Evolutionary conservation across 2,888 invertebrate genomes (phyloP), one percentile per base, ranked within the genome.

Genomic region (Brachynemurus nebulosus): DNA sequence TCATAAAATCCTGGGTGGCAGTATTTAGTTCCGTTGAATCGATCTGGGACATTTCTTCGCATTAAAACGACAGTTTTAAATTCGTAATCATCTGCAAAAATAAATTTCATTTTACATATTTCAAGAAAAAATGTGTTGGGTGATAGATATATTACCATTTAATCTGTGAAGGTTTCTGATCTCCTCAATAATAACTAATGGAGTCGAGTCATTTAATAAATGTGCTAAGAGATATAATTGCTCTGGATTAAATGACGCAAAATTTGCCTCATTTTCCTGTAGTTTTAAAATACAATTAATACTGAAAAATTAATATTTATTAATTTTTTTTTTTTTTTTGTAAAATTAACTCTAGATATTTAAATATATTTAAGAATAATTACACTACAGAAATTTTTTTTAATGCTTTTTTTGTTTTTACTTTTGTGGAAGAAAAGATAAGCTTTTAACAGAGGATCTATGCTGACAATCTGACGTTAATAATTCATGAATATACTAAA

Each of bases 1-100:
- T 36, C 18, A 7, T 30, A 30, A 7, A 36, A 36, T 18, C 36
- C 36, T 12, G 36, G 36, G 19, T 36, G 36, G n/a, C 36, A 36
- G n/a, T 18, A 18, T 16, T 36, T 36, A 5, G 17, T 17, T 8
- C 19, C 36, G n/a, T 16, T 17, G 2, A 17, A 36, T 18, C n/a
- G 17, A 9, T 19, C 2, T 17, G 36, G n/a, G 5, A n/a, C 1
- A 8, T 11, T 17, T 16, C 19, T 36, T 8, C 18, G 17, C 19
- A n/a, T 17, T 2, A 36, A 6, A 3, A 36, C 36, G n/a, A 36
- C 36, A 2, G 36, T 36, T 36, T 36, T n/a, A 17, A 36, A 36
- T 2, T 36, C 36, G 11, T 18, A 36, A 18, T 36, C 36, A 16
- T 36, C 36, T 36, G 36, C 5, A 36, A 36, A 2, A 36, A 36